Percentiles rank a stretch among this genome's conserved stretches.
phyloP scores from a whole-genome alignment of 2,888 invertebrate species.

The Drosophila nr. medialis region DNA sequence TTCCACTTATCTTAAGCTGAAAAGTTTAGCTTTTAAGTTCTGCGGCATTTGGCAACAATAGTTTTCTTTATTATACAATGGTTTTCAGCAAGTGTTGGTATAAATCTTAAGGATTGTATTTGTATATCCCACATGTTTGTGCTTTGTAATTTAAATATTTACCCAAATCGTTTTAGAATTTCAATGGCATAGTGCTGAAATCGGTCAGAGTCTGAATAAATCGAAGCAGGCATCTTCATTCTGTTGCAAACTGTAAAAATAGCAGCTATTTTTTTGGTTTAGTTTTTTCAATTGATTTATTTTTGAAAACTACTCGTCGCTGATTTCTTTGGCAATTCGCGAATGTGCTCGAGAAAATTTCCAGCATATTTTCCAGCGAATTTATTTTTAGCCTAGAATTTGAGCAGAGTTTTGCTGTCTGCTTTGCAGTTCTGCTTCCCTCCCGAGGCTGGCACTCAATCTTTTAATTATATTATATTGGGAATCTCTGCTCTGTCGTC shows the following conservation, averaged over 20 bases:
- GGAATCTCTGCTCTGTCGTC: not conserved
- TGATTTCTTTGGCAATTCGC: slow-evolving; percentile 2
- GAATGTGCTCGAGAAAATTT: not conserved
- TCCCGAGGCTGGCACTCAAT: slow-evolving; percentile 1
- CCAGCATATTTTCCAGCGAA: not conserved
- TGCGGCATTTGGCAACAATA: too few relatives aligned
- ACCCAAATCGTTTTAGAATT: not conserved
- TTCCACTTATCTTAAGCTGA: not conserved
- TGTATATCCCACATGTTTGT: not conserved
- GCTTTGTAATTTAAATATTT: not conserved
- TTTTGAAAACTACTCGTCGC: not conserved
- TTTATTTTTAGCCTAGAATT: slow-evolving; percentile 32
- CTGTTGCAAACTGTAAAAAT: not conserved
- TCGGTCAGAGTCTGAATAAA: not conserved
- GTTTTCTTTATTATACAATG: too few relatives aligned
- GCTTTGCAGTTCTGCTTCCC: not conserved
- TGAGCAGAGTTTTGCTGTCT: not conserved
- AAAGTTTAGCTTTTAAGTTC: too few relatives aligned
- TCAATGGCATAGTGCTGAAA: not conserved
- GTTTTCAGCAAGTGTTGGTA: too few relatives aligned
- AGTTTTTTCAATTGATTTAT: not conserved
- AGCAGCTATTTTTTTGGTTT: not conserved
- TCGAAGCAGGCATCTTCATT: not conserved
- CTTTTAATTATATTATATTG: slow-evolving; percentile 26
- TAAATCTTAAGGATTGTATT: not conserved